A percentile compares a stretch with the other conserved stretches of the same genome.
These are phyloP conservation scores for Euclidia mi DNA, from an alignment of 2,888 invertebrate genomes.

Conservation along the genomic window DNA sequence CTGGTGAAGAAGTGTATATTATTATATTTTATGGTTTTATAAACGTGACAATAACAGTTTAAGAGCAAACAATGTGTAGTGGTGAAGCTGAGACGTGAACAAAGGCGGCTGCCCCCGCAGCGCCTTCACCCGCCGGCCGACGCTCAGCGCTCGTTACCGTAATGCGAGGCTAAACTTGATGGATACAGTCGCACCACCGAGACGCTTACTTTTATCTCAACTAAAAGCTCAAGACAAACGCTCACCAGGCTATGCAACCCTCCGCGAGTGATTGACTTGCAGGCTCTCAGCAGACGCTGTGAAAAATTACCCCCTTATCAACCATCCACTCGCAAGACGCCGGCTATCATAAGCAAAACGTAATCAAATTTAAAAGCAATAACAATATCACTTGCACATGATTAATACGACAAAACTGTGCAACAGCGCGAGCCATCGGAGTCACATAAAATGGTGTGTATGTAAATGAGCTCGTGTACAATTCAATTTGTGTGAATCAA, in stretches of 20 bases:
- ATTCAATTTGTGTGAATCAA: slow-evolving; percentile 61
- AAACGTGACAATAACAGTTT: slow-evolving; percentile 44
- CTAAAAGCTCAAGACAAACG: slow-evolving; percentile 56
- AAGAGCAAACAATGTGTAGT: slow-evolving; percentile 47
- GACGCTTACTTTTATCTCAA: slow-evolving; percentile 63
- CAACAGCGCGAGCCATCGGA: slow-evolving; percentile 44
- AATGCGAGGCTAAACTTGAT: slow-evolving; percentile 76
- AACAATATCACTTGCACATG: slow-evolving; percentile 11
- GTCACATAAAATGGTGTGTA: slow-evolving; percentile 55
- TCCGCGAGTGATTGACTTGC: slow-evolving; percentile 42
- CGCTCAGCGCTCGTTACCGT: slow-evolving; percentile 72
- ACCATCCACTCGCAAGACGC: slow-evolving; percentile 17
- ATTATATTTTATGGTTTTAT: no score
- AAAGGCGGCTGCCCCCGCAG: slow-evolving; percentile 44
- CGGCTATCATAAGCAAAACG: slow-evolving; percentile 8
- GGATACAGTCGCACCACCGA: slow-evolving; percentile 65
- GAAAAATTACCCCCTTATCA: slow-evolving; percentile 33
- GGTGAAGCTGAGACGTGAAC: slow-evolving; percentile 41
- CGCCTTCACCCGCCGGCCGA: no score
- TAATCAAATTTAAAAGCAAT: slow-evolving; percentile 17
- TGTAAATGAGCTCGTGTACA: slow-evolving; percentile 52
- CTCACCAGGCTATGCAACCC: slow-evolving; percentile 47
- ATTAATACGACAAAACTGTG: slow-evolving; percentile 30
- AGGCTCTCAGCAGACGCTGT: slow-evolving; percentile 28
- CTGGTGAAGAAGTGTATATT: no score